phyloP scores from a whole-genome alignment of 2,888 invertebrate species.

The Desoria tigrina region DNA sequence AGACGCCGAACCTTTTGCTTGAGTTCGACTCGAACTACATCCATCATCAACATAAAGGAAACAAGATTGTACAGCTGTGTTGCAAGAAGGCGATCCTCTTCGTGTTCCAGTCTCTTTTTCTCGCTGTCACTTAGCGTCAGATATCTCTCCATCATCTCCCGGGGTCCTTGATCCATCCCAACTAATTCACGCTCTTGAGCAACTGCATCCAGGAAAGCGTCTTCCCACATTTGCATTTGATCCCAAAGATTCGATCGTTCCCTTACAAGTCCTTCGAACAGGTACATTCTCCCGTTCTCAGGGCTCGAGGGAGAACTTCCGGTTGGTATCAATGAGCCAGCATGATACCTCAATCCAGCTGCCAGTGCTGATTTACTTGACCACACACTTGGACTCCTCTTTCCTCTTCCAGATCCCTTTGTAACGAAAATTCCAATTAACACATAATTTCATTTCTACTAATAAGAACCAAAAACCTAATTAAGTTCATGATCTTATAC shows the following conservation, averaged over 20 bases:
- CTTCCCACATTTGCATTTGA: slow-evolving; percentile 99
- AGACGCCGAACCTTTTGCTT: slow-evolving; percentile 85
- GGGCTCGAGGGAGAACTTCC: slow-evolving; percentile 83
- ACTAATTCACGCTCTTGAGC: slow-evolving; percentile 96
- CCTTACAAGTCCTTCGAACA: slow-evolving; percentile 80
- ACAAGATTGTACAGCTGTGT: slow-evolving; percentile 95
- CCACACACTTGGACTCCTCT: slow-evolving; percentile 85
- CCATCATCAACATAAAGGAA: slow-evolving; percentile 91
- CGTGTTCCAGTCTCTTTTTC: slow-evolving; percentile 91
- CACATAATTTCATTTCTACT: neutral
- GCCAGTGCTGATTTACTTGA: slow-evolving; percentile 87
- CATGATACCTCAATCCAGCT: slow-evolving; percentile 81
- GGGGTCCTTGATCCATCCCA: slow-evolving; percentile 98
- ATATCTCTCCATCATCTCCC: slow-evolving; percentile 98
- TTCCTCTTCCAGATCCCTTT: slow-evolving; percentile 71
- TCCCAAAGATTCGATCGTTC: slow-evolving; percentile 91
- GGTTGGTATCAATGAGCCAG: slow-evolving; percentile 80
- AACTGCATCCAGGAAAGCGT: slow-evolving; percentile 96
- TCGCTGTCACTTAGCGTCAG: slow-evolving; percentile 89
- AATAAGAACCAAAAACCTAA: neutral
- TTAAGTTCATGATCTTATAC: slow-evolving; percentile 57
- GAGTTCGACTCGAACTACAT: slow-evolving; percentile 78
- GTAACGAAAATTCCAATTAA: too few species aligned
- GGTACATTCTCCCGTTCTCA: slow-evolving; percentile 82
- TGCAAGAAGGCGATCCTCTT: slow-evolving; percentile 92